Conservation (phyloP, 1,140 invertebrate species). For the Drosophila bocqueti region DNA sequence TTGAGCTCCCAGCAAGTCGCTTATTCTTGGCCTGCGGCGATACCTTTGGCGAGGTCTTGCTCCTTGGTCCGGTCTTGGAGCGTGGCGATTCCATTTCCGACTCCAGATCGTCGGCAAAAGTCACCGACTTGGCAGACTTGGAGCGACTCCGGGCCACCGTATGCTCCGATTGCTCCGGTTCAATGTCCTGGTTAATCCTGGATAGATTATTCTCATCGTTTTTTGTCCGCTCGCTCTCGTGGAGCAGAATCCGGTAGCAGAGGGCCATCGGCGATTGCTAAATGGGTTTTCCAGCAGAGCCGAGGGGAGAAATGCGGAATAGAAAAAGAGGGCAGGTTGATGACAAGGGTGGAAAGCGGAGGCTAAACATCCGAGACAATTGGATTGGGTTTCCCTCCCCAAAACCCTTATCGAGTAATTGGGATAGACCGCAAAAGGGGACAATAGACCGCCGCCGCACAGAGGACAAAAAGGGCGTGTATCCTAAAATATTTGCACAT, state of each 20-base stretch:
- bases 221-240: conserved; percentile 61
- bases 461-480: conserved; percentile 18
- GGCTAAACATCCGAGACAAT: conserved; percentile 61
- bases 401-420: conserved; percentile 41
- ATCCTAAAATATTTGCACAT: conserved; percentile 18
- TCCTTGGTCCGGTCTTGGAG: conserved; percentile 18
- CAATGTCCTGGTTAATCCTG: conserved; percentile 68
- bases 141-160: conserved; percentile 5
- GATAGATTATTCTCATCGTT: conserved; percentile 68
- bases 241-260: conserved; percentile 72
- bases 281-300: neutral
- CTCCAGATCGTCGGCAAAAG: conserved; percentile 66
- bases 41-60: conserved; percentile 33
- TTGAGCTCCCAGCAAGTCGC: neutral
- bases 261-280: conserved; percentile 81
- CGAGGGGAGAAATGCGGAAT: conserved; percentile 12
- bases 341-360: conserved; percentile 37
- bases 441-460: conserved; percentile 19
- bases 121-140: conserved; percentile 59
- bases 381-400: conserved; percentile 38
- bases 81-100: conserved; percentile 33
- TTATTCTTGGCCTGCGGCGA: conserved; percentile 28
- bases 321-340: conserved; percentile 29
- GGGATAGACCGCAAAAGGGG: conserved; percentile 49
- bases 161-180: conserved; percentile 24